A percentile compares a stretch with the other conserved stretches of the same genome.
Conservation (phyloP, 1,140 invertebrate genomes). For the Pissodes strobi region DNA sequence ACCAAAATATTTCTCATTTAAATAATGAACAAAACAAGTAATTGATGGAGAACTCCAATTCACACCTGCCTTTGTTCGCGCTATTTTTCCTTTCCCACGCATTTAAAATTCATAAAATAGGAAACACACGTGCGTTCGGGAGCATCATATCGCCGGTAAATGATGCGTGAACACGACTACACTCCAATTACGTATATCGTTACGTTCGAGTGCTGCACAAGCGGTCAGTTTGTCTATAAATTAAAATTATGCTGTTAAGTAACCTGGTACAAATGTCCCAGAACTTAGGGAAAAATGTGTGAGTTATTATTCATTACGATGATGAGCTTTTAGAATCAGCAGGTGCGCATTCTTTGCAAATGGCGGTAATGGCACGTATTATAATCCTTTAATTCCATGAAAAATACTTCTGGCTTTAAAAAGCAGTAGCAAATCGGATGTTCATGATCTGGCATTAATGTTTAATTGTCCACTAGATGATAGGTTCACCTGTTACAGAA, state of each 20-base stretch:
- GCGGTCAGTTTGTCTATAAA: not conserved
- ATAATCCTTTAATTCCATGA: no score
- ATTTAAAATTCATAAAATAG: slow-evolving; percentile 13
- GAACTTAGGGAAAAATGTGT: not conserved
- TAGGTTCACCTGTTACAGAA: no score
- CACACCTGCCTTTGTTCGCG: slow-evolving; percentile 3
- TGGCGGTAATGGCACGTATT: no score
- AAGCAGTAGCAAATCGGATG: no score
- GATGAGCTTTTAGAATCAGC: not conserved
- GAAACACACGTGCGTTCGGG: slow-evolving; percentile 10
- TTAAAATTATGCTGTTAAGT: not conserved
- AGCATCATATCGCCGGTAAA: slow-evolving; percentile 8
- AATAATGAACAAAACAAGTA: no score
- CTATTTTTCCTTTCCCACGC: slow-evolving; percentile 12
- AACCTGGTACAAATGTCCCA: not conserved
- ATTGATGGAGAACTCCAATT: not conserved
- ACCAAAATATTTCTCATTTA: no score
- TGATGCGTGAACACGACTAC: slow-evolving; percentile 7
- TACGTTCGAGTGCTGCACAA: not conserved
- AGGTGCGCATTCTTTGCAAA: not conserved
- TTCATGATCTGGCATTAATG: no score
- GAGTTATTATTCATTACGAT: not conserved
- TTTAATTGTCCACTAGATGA: no score
- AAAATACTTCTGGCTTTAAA: no score
- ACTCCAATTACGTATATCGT: slow-evolving; percentile 6